These are phyloP conservation scores for Cossypha polioptera DNA, from an alignment of 2,797 vertebrate species.

Conservation along the genomic window DNA sequence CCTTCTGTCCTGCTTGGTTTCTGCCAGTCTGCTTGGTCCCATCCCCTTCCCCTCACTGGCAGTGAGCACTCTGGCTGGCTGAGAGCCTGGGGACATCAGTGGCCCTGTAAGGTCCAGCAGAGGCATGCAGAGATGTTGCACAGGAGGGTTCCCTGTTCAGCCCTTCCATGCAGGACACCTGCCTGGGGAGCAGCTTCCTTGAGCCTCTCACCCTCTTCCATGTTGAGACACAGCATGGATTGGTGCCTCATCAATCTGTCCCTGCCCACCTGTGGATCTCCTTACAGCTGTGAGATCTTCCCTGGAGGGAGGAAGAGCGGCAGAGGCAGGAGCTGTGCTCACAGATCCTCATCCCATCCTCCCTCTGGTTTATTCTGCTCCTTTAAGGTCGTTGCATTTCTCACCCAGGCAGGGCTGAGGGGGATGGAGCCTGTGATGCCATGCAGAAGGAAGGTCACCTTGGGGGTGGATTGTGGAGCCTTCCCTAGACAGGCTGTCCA, in stretches of 20 bases:
- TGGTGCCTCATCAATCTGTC: not conserved
- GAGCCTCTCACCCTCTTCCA: not conserved
- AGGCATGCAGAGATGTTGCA: not conserved
- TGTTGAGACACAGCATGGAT: not conserved
- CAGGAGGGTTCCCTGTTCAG: not conserved
- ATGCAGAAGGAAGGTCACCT: not conserved
- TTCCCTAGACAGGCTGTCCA: not conserved
- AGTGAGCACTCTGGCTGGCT: not conserved
- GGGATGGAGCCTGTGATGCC: not conserved
- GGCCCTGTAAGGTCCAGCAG: not conserved
- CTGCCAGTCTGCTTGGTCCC: not conserved
- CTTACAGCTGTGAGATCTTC: fast-evolving
- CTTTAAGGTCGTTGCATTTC: not conserved
- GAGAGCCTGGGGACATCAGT: not conserved
- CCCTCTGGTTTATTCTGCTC: fast-evolving
- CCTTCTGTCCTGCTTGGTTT: not conserved
- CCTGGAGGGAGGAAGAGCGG: not conserved
- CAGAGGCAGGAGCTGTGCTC: not conserved
- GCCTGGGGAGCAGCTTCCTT: not conserved
- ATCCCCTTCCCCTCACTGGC: not conserved
- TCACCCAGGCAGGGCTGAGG: not conserved
- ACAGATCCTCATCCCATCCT: not conserved
- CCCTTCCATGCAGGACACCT: not conserved
- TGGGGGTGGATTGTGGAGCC: not conserved
- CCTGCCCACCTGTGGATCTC: not conserved